These are phyloP conservation scores for Tetramorium alpestre DNA, from an alignment of 1,140 invertebrate species.

Conservation along the genomic window DNA sequence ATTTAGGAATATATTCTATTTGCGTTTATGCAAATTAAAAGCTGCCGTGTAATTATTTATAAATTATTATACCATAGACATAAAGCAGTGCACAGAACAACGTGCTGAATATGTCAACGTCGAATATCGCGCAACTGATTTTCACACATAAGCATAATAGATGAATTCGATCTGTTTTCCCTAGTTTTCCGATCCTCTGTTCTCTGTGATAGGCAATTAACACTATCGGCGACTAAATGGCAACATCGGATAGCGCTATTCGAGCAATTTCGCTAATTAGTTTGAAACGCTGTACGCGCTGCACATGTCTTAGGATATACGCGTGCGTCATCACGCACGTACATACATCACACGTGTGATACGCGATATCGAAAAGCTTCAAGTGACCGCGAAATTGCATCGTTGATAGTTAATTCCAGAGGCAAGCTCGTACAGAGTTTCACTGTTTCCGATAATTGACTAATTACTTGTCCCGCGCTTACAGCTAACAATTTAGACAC, in stretches of 20 bases:
- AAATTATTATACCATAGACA: not conserved
- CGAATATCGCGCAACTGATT: not conserved
- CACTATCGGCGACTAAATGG: not conserved
- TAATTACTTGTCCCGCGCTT: constrained; percentile 55
- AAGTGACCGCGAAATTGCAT: constrained; percentile 52
- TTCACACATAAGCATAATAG: not conserved
- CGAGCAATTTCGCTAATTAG: constrained; percentile 72
- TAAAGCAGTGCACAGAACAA: not conserved
- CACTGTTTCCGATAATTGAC: constrained; percentile 62
- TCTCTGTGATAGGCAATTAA: constrained; percentile 4
- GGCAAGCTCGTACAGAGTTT: not conserved
- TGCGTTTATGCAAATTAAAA: constrained; percentile 12
- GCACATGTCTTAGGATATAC: constrained; percentile 22
- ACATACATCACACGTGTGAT: not conserved
- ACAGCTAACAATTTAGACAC: constrained; percentile 29
- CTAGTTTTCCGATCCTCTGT: not conserved
- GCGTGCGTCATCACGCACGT: constrained; percentile 16
- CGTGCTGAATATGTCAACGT: not conserved
- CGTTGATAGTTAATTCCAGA: constrained; percentile 49
- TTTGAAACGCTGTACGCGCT: not conserved
- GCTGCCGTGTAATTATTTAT: not conserved
- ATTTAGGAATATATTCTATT: not conserved
- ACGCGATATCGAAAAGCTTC: constrained; percentile 47
- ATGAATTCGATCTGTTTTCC: not conserved
- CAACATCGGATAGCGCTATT: constrained; percentile 45